Evolutionary conservation across 2,797 vertebrate genomes (phyloP), one percentile per base, ranked within the genome.

Genomic region (Trachops cirrhosus): DNA sequence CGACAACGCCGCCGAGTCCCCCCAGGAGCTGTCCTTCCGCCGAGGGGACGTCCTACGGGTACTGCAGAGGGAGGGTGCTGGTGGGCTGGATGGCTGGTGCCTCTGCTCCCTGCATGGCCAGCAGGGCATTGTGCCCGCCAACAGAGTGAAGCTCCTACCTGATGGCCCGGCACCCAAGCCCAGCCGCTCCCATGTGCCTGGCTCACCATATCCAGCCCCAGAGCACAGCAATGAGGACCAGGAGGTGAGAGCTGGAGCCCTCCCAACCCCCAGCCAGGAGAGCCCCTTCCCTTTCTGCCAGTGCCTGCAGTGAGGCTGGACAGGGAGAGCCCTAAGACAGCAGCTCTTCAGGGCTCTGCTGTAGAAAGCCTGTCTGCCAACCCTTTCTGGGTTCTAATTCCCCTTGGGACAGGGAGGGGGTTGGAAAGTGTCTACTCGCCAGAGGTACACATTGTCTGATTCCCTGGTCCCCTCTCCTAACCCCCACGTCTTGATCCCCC

Each of bases 11-110:
- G 99, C 99, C 0, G 99, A 99, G 98, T 99, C 99, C 97, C 99
- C 99, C 0, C 99, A 99, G 97, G 99, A 99, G 97, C 98, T 99
- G 96, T 99, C 99, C 22, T 99, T 99, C 97, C 98, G 99, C 50
- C 99, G 99, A 97, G 99, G 99, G 0, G 99, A 99, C 54, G 99
- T 99, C 96, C 98, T 99, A 57, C 99, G 99, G 98, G 99, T 99
- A 34, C 98, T 99, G 59, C 99, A 99, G 74, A 98, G 98, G 73
- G 99, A 99, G 98, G 98, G 99, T 78, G 98, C 98, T 0, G 98
- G 99, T 0, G 98, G 99, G 1, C 98, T 99, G 0, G 99, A 99
- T 0, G 99, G 99, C 98, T 99, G 99, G 99, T 99, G 99, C 98
- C 98, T 99, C 39, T 99, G 99, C 96, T 99, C 99, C 5, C 97